Evolutionary conservation across 2,113 vertebrate genomes (phyloP).

Genomic region (Microtus richardsoni): DNA sequence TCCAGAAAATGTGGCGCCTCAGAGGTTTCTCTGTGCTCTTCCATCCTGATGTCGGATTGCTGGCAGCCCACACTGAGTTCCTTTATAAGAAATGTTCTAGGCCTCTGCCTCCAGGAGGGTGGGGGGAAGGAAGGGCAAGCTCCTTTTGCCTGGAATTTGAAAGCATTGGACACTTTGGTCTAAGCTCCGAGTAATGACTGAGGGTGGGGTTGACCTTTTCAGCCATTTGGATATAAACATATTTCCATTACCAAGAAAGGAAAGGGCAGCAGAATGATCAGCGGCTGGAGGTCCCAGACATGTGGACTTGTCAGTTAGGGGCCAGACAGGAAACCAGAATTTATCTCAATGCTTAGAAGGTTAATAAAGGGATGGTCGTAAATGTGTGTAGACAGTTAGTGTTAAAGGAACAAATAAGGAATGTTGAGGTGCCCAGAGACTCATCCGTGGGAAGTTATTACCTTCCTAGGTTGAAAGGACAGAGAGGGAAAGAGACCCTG

Average conservation of each 20-base stretch:
- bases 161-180: background rate
- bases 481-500: background rate
- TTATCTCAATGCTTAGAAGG: background rate
- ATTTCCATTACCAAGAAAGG: background rate
- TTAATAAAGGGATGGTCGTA: background rate
- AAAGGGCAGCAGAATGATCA: background rate
- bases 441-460: background rate
- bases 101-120: background rate
- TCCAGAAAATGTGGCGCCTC: slow-evolving; percentile 65
- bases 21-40: slow-evolving; percentile 71
- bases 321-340: slow-evolving; percentile 14
- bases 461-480: background rate
- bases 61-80: slow-evolving; percentile 58
- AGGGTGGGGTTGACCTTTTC: background rate
- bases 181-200: background rate
- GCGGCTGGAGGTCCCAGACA: background rate
- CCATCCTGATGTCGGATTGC: slow-evolving; percentile 66
- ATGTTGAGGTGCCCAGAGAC: background rate
- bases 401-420: background rate
- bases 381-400: background rate
- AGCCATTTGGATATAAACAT: background rate
- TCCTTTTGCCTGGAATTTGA: background rate
- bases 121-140: background rate
- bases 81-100: slow-evolving; percentile 28
- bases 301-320: background rate